Evolutionary conservation across 2,888 invertebrate species (phyloP).

Genomic region (Tetanocera ferruginea): DNA sequence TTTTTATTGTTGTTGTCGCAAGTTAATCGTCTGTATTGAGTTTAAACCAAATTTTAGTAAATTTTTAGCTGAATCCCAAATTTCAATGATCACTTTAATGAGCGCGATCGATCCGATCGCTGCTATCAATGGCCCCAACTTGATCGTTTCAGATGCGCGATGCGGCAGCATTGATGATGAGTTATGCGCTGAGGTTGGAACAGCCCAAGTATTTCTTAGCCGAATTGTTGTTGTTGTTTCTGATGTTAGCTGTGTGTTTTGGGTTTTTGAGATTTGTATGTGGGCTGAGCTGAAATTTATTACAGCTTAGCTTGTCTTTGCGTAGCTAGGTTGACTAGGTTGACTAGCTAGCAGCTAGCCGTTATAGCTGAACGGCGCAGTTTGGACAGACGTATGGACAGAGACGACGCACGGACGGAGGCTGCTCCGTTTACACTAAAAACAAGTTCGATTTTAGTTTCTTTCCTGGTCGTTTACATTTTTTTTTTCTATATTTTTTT

Average conservation of each 20-base stretch:
- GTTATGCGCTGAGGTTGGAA: slow-evolving; percentile 25
- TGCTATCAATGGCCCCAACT: neutral
- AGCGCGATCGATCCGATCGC: slow-evolving; percentile 9
- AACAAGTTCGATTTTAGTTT: neutral
- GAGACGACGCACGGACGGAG: neutral
- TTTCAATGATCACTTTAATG: slow-evolving; percentile 3
- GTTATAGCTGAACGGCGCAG: too few species aligned
- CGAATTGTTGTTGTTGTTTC: neutral
- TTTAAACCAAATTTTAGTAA: neutral
- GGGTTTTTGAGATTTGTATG: slow-evolving; percentile 43
- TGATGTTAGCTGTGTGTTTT: slow-evolving; percentile 2
- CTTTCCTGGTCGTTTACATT: slow-evolving; percentile 6
- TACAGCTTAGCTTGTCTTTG: slow-evolving; percentile 24
- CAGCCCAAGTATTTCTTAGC: slow-evolving; percentile 7
- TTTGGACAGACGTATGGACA: neutral
- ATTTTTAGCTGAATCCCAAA: neutral
- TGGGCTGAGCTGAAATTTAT: slow-evolving; percentile 61
- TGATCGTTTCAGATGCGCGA: neutral
- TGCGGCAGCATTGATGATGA: slow-evolving; percentile 26
- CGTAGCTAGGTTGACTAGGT: neutral
- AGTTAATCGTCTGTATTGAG: neutral
- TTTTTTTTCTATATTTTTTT: too few species aligned
- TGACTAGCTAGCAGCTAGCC: neutral
- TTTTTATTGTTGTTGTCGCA: slow-evolving; percentile 19
- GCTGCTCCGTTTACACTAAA: neutral